Evolutionary conservation across 2,113 vertebrate genomes (phyloP).

Genomic region (Notothenia rossii): DNA sequence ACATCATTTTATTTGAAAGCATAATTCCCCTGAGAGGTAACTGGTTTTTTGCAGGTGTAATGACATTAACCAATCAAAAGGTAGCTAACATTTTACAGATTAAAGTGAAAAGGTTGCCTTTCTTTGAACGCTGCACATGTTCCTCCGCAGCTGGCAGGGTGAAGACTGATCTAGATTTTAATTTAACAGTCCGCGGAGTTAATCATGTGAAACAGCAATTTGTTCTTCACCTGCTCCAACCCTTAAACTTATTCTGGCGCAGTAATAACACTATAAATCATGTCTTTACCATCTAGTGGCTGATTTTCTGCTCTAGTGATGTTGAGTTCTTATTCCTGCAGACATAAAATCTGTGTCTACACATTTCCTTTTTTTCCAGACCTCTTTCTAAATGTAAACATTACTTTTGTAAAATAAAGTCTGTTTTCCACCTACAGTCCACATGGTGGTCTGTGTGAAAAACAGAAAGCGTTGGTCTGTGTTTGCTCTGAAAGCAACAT

Average conservation of each 20-base stretch:
- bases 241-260: neutral
- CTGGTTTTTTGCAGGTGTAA: neutral
- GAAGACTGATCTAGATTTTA: neutral
- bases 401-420: neutral
- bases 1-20: neutral
- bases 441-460: neutral
- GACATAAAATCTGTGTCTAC: neutral
- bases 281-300: neutral
- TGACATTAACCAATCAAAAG: neutral
- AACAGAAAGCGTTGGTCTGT: neutral
- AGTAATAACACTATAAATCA: neutral
- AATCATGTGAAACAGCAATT: neutral
- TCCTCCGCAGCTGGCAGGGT: neutral
- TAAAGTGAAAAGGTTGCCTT: neutral
- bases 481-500: neutral
- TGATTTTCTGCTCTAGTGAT: neutral
- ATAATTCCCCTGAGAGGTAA: neutral
- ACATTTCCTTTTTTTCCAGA: neutral
- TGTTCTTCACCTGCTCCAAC: constrained; percentile 2
- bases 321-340: neutral
- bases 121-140: neutral
- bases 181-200: neutral
- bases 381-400: neutral
- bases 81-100: neutral
- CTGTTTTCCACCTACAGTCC: neutral